Evolutionary conservation across 2,113 vertebrate genomes (phyloP).

Genomic region (Ciconia maguari): DNA sequence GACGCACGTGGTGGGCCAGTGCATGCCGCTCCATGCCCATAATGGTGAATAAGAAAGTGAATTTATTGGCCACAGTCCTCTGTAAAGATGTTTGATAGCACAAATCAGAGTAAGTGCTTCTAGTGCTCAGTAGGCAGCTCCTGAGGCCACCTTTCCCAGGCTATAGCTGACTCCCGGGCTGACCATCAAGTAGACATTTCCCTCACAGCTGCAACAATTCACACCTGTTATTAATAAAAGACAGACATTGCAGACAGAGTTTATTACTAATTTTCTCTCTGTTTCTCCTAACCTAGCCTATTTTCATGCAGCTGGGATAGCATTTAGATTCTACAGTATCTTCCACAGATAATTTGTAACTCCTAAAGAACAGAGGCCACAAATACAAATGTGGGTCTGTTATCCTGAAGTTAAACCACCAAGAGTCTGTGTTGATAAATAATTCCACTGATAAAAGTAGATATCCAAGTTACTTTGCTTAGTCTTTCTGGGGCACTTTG

Average conservation of each 20-base stretch:
- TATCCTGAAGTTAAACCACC: not conserved
- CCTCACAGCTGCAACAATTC: not conserved
- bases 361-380: not conserved
- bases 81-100: not conserved
- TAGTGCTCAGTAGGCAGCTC: not conserved
- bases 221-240: not conserved
- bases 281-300: not conserved
- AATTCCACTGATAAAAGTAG: not conserved
- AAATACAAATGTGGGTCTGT: not conserved
- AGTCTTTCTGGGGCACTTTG: not conserved
- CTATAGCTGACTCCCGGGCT: not conserved
- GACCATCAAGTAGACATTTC: not conserved
- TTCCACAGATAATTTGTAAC: not conserved
- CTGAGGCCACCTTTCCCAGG: not conserved
- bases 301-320: not conserved
- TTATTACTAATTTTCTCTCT: not conserved
- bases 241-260: not conserved
- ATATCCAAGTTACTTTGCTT: not conserved
- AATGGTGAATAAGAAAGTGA: not conserved
- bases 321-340: not conserved
- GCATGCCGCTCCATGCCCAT: not conserved
- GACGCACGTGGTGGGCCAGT: rapidly evolving
- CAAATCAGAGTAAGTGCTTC: not conserved
- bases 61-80: not conserved
- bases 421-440: not conserved